Evolutionary conservation across 2,888 invertebrate species (phyloP), one percentile per base, ranked within the genome.

Genomic region (Terebella lapidaria): DNA sequence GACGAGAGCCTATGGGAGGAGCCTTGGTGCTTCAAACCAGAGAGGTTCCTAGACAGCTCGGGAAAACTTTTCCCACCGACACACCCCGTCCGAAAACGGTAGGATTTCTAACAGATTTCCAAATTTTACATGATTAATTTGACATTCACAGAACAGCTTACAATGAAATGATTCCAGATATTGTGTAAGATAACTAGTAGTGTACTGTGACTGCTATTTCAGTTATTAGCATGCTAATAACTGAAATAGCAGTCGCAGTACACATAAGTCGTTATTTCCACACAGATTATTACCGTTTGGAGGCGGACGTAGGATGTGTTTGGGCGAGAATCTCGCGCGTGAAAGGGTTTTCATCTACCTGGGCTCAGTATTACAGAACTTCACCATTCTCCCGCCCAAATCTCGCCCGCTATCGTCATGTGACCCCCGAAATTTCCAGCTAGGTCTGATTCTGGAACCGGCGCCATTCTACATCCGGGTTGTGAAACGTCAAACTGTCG

Each of bases 371-470:
- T 61, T 75, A 24, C 72, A 74, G 56, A 61, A 66, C 15, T 73
- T 72, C 56, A 42, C 25, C 3, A 51, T 52, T 18, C 35, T 5
- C 22, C 51, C 18, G 64, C 61, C 18, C 24, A 61, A 59, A 35
- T 63, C 63, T 35, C 35, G 5, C 18, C 28, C 25, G 3, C 25
- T 68, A 10, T 69, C 70, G 18, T 66, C 67, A 3, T 49, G 66
- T 20, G 74, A 75, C 52, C 75, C 76, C 5, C 67, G 74, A 53
- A 59, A 66, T 18, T 75, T 68, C 55, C 66, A 67, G 27, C 66
- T 75, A 57, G 76, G 76, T 20, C 69, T 76, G 2, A 74, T 76
- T 27, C 58, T 76, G 27, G 75, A 76, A 57, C 76, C 76, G 1
- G 64, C 65, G 42, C 63, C 65, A 5, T 75, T 74, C 57, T 62